These are phyloP conservation scores for Pomatostomus ruficeps DNA, from an alignment of 2,113 vertebrate species.

Conservation along the genomic window DNA sequence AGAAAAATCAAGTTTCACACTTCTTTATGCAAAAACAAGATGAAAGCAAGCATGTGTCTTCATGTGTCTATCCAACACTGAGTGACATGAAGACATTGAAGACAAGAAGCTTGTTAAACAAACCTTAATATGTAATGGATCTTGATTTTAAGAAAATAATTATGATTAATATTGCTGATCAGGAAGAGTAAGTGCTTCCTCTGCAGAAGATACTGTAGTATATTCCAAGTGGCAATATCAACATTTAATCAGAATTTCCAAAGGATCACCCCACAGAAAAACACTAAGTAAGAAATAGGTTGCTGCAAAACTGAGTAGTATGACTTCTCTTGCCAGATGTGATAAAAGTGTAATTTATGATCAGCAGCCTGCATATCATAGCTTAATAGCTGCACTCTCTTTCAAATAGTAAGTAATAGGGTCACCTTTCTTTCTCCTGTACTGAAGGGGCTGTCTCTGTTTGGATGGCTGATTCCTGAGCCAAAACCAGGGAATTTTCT, in stretches of 20 bases:
- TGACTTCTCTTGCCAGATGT: conserved; percentile 23
- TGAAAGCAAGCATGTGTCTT: background rate
- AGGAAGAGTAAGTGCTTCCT: background rate
- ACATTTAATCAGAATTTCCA: conserved; percentile 20
- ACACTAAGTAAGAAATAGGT: background rate
- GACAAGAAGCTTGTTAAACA: background rate
- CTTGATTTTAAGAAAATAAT: background rate
- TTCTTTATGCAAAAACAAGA: background rate
- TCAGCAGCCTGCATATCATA: conserved; percentile 18
- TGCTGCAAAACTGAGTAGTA: background rate
- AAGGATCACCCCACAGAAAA: background rate
- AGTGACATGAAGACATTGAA: background rate
- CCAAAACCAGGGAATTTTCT: conserved; percentile 23
- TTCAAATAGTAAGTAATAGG: background rate
- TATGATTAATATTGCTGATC: background rate
- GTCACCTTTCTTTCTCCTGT: conserved; percentile 30
- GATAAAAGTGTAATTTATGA: conserved; percentile 22
- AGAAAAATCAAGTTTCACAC: background rate
- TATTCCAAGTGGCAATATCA: background rate
- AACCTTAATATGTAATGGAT: background rate
- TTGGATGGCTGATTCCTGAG: conserved; percentile 14
- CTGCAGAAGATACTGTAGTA: background rate
- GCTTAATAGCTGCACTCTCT: conserved; percentile 8
- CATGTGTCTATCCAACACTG: background rate
- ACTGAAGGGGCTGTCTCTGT: background rate